Conservation (phyloP, 2,113 vertebrate species). For the Eulacestoma nigropectus region DNA sequence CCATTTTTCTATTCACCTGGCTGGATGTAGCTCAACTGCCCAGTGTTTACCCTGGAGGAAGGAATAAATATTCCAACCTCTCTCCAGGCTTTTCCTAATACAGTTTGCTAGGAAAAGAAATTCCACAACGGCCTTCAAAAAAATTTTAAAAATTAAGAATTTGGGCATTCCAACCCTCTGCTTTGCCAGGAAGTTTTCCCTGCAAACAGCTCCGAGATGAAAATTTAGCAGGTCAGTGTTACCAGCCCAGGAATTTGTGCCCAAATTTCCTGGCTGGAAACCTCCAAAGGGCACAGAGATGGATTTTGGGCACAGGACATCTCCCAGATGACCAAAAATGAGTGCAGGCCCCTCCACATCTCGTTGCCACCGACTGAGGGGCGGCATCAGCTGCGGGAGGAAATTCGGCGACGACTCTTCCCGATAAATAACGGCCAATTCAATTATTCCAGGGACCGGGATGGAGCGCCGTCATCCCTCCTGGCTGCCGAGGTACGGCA, state of each 20-base stretch:
- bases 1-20: neutral
- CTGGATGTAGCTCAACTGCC: accelerated
- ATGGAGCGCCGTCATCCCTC: neutral
- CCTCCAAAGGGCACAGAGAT: accelerated
- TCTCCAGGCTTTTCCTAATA: neutral
- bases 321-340: neutral
- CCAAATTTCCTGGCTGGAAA: neutral
- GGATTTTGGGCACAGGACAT: neutral
- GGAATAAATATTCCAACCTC: neutral
- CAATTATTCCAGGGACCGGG: neutral
- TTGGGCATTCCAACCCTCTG: neutral
- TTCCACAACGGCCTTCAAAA: neutral
- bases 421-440: neutral
- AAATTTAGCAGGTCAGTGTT: neutral
- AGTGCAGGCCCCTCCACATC: neutral
- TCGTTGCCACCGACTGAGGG: accelerated
- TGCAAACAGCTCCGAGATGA: too few relatives aligned
- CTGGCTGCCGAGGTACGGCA: neutral
- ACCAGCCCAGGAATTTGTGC: neutral
- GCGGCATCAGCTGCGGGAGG: neutral
- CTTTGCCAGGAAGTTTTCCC: neutral
- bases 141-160: neutral
- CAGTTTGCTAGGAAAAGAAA: neutral
- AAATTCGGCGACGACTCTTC: neutral
- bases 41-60: too few relatives aligned